Percentiles rank a stretch among this genome's conserved stretches.
These are phyloP conservation scores for Sminthurinus signatus DNA, from an alignment of 1,140 invertebrate species.

Conservation along the genomic window DNA sequence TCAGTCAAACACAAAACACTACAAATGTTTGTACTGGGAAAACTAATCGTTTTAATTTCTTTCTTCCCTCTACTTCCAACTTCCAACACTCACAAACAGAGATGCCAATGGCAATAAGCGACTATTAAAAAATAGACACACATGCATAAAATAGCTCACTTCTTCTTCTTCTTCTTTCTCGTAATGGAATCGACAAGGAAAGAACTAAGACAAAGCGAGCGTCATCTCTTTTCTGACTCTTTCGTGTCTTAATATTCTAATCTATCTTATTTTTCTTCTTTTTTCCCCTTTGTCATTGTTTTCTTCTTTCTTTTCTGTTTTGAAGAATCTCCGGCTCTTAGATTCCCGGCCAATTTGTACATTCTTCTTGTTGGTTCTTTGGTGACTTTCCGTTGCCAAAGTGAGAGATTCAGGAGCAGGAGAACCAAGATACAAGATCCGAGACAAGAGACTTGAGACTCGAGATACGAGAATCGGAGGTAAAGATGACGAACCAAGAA, in stretches of 20 bases:
- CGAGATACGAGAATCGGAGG: too few relatives aligned
- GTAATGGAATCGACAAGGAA: not conserved
- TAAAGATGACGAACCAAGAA: not conserved
- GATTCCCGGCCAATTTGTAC: conserved; percentile 3
- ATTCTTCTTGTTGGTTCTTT: too few relatives aligned
- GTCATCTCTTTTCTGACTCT: not conserved
- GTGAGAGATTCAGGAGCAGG: too few relatives aligned
- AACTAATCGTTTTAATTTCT: not conserved
- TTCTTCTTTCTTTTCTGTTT: not conserved
- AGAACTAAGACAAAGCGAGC: not conserved
- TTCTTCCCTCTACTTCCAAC: not conserved
- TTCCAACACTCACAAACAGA: not conserved
- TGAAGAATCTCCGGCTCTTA: not conserved
- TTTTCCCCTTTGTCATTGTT: not conserved
- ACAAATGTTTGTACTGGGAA: not conserved
- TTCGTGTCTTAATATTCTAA: not conserved
- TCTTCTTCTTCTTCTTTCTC: not conserved
- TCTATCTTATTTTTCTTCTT: not conserved
- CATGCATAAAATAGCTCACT: not conserved
- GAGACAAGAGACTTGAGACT: too few relatives aligned
- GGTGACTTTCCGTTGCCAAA: conserved; percentile 3
- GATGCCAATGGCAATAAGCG: conserved; percentile 25
- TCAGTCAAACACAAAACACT: not conserved
- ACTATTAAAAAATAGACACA: not conserved
- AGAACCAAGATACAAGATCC: too few relatives aligned